Percentiles rank a stretch among this genome's conserved stretches.
phyloP scores from a whole-genome alignment of 1,140 invertebrate genomes.

The Globodera ellingtonae region DNA sequence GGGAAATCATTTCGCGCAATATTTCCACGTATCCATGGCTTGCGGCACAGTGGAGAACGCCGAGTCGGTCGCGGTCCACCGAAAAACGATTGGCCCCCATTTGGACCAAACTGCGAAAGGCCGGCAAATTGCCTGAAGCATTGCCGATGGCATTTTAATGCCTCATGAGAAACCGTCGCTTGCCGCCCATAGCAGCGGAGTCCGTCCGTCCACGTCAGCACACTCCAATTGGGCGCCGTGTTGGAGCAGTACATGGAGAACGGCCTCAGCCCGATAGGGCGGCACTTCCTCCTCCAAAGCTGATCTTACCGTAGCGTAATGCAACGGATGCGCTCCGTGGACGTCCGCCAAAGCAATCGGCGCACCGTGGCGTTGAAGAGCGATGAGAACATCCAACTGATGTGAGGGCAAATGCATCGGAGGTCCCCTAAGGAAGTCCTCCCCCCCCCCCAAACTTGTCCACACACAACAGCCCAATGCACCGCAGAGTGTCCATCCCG shows the following conservation, averaged over 20 bases:
- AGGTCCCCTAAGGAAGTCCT: slow-evolving; percentile 4
- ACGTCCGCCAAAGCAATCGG: slow-evolving; percentile 80
- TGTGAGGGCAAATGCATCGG: not conserved
- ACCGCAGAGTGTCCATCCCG: slow-evolving; percentile 91
- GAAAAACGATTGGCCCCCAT: slow-evolving; percentile 79
- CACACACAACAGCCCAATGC: slow-evolving; percentile 80
- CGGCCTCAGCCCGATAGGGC: slow-evolving; percentile 72
- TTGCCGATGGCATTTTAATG: not conserved
- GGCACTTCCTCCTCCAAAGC: slow-evolving; percentile 78
- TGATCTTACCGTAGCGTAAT: slow-evolving; percentile 80
- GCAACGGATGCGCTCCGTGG: slow-evolving; percentile 88
- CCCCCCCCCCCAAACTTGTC: slow-evolving; percentile 66
- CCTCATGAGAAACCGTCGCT: slow-evolving; percentile 76
- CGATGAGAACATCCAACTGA: slow-evolving; percentile 77
- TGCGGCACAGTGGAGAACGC: slow-evolving; percentile 85
- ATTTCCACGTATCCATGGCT: slow-evolving; percentile 90
- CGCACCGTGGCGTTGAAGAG: slow-evolving; percentile 81
- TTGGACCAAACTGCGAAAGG: slow-evolving; percentile 81
- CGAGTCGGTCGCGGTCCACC: slow-evolving; percentile 75
- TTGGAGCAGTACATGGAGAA: slow-evolving; percentile 80
- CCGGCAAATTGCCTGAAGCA: slow-evolving; percentile 77
- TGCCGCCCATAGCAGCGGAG: slow-evolving; percentile 92
- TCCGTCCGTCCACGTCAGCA: slow-evolving; percentile 84
- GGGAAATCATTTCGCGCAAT: slow-evolving; percentile 78
- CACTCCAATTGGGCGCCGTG: slow-evolving; percentile 79